Evolutionary conservation across 2,888 invertebrate genomes (phyloP).

Genomic region (Druceiella hillmani): DNA sequence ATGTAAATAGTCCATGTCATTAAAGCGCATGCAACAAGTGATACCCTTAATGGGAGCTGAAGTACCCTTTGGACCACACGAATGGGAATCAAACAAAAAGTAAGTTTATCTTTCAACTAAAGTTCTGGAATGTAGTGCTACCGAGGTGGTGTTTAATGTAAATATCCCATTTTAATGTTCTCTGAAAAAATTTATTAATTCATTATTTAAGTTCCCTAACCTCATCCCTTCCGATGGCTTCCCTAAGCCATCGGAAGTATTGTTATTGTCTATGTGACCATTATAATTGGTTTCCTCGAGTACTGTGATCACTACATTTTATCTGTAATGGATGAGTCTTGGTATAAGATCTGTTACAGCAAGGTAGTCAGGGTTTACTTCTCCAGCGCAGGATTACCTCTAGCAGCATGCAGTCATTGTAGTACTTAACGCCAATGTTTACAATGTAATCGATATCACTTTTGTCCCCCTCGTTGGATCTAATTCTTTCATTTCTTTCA

Average conservation of each 20-base stretch:
- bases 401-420: too few relatives aligned
- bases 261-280: conserved; percentile 14
- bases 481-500: too few relatives aligned
- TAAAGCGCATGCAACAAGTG: conserved; percentile 11
- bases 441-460: too few relatives aligned
- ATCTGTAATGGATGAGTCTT: too few relatives aligned
- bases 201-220: conserved; percentile 9
- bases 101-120: conserved; percentile 3
- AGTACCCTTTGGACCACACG: conserved; percentile 7
- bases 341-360: too few relatives aligned
- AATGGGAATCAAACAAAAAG: conserved; percentile 8
- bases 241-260: conserved; percentile 13
- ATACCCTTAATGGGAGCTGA: conserved; percentile 2
- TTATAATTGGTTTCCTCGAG: conserved; percentile 13
- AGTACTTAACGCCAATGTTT: too few relatives aligned
- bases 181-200: conserved; percentile 8
- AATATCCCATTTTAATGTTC: conserved; percentile 9
- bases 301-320: too few relatives aligned
- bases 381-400: too few relatives aligned
- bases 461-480: too few relatives aligned
- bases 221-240: too few relatives aligned
- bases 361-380: too few relatives aligned
- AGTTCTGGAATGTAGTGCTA: conserved; percentile 1
- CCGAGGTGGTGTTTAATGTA: conserved; percentile 5
- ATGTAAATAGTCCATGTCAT: conserved; percentile 7